A percentile compares a stretch with the other conserved stretches of the same genome.
These are phyloP conservation scores for Carcinoscorpius rotundicauda DNA, from an alignment of 1,140 invertebrate genomes.

Conservation along the genomic window DNA sequence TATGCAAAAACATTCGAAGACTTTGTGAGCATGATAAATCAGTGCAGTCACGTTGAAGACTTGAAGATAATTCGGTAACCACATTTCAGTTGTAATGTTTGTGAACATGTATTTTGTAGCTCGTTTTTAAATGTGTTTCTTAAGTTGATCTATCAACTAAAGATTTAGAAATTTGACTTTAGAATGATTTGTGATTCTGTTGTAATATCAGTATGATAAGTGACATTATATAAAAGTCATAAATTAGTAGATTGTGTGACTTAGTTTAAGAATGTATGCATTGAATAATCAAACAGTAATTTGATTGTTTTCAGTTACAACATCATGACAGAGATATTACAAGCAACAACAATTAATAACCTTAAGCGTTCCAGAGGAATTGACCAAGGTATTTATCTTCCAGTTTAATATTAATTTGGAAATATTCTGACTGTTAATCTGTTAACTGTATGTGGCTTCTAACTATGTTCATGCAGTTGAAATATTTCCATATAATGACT, in stretches of 20 bases:
- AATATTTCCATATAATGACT: no score
- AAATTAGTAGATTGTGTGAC: neutral
- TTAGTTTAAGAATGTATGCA: neutral
- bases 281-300: neutral
- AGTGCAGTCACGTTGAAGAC: slow-evolving; percentile 62
- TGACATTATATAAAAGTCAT: neutral
- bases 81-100: no score
- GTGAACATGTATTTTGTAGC: no score
- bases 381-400: slow-evolving; percentile 35
- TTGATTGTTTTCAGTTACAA: slow-evolving; percentile 48
- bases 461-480: no score
- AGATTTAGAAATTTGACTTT: no score
- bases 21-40: slow-evolving; percentile 71
- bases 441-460: no score
- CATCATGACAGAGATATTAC: slow-evolving; percentile 83
- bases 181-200: no score
- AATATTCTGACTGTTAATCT: no score
- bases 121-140: no score
- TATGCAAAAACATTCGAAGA: slow-evolving; percentile 83
- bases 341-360: slow-evolving; percentile 80
- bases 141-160: no score
- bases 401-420: no score
- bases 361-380: slow-evolving; percentile 69
- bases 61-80: slow-evolving; percentile 59
- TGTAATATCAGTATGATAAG: slow-evolving; percentile 9